Conservation (phyloP, 2,797 vertebrate species). For the Anas acuta region DNA sequence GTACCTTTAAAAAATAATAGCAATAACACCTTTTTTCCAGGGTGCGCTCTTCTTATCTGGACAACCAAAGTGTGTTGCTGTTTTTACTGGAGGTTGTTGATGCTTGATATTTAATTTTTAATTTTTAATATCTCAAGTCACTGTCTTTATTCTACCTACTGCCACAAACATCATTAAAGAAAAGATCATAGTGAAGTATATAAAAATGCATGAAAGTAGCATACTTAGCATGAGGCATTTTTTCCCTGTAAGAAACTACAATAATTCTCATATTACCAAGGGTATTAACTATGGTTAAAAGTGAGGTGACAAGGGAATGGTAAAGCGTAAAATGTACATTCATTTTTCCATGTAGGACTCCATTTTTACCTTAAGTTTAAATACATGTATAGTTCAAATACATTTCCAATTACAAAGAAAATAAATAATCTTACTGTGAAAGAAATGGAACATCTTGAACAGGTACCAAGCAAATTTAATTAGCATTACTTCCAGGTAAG, state of each 20-base stretch:
- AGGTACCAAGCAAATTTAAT: not conserved
- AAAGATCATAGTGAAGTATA: conserved; percentile 24
- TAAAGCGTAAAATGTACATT: not conserved
- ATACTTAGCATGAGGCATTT: not conserved
- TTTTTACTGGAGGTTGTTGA: not conserved
- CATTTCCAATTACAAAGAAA: not conserved
- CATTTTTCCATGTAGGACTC: not conserved
- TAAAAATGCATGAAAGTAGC: not conserved
- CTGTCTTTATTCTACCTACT: not conserved
- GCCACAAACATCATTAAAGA: conserved; percentile 15
- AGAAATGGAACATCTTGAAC: not conserved
- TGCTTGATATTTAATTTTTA: not conserved
- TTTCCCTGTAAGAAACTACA: not conserved
- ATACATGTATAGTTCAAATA: not conserved
- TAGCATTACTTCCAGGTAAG: fast-evolving
- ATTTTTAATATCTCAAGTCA: not conserved
- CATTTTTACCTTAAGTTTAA: not conserved
- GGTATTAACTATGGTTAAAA: not conserved
- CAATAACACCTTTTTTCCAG: not conserved
- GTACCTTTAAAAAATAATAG: fast-evolving
- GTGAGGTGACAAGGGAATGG: not conserved
- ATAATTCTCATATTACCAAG: not conserved
- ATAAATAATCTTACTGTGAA: not conserved
- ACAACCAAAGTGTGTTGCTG: not conserved
- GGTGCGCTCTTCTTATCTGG: not conserved